These are phyloP conservation scores for Gymnarchus niloticus DNA, from an alignment of 2,113 vertebrate genomes.

Conservation along the genomic window DNA sequence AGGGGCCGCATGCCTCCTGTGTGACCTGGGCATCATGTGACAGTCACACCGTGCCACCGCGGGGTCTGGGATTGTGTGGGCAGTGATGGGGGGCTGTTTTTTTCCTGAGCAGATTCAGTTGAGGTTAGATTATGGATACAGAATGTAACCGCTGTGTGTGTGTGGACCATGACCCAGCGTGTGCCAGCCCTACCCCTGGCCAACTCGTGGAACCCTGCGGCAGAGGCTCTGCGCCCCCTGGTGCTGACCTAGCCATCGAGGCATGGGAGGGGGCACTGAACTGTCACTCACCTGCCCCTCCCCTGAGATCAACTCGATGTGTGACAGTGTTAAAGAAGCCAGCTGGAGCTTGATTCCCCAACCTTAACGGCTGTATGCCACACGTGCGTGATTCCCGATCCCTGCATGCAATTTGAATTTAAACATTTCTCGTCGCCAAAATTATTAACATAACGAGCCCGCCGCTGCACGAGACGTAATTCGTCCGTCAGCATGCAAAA, in stretches of 20 bases:
- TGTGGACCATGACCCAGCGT: not conserved
- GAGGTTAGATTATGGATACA: not conserved
- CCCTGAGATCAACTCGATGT: not conserved
- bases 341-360: not conserved
- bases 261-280: not conserved
- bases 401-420: not conserved
- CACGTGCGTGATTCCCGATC: not conserved
- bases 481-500: not conserved
- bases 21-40: constrained; percentile 1
- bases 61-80: not conserved
- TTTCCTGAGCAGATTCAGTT: not conserved
- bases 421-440: not conserved
- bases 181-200: not conserved
- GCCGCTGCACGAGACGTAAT: not conserved
- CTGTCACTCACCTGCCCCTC: constrained; percentile 12
- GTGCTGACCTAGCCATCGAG: constrained; percentile 3
- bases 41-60: not conserved
- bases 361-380: not conserved
- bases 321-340: not conserved
- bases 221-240: not conserved
- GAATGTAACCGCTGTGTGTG: not conserved
- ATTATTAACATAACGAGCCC: not conserved
- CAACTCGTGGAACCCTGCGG: not conserved
- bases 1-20: not conserved
- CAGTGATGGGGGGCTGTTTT: no score